Evolutionary conservation across 2,113 vertebrate genomes (phyloP).

Genomic region (Vidua macroura): DNA sequence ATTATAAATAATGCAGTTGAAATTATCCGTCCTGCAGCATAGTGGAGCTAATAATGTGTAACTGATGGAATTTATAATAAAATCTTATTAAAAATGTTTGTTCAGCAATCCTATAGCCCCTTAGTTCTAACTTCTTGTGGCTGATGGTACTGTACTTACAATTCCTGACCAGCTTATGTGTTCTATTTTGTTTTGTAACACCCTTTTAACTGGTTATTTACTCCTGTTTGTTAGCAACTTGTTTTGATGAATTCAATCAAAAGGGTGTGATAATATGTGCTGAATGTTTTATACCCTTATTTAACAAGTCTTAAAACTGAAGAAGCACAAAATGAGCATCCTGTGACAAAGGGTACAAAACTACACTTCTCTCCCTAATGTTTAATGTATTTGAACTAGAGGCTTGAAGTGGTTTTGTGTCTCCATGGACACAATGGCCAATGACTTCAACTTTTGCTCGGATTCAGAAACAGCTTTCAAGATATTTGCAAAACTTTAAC

Average conservation of each 20-base stretch:
- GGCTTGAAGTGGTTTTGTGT: background rate
- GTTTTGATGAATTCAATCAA: background rate
- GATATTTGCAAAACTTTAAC: background rate
- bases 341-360: background rate
- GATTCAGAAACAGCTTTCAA: background rate
- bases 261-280: background rate
- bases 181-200: background rate
- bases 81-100: slow-evolving; percentile 69
- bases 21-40: slow-evolving; percentile 16
- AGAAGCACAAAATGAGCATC: background rate
- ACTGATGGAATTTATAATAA: slow-evolving; percentile 72
- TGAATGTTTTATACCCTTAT: slow-evolving; percentile 19
- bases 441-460: background rate
- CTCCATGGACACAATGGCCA: background rate
- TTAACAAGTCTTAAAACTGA: background rate
- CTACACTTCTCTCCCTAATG: background rate
- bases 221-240: background rate
- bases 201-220: slow-evolving; percentile 1
- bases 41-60: slow-evolving; percentile 67
- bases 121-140: slow-evolving; percentile 29
- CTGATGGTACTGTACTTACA: background rate
- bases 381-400: background rate
- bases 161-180: background rate
- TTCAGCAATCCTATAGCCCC: slow-evolving; percentile 52
- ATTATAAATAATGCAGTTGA: slow-evolving; percentile 59